phyloP scores from a whole-genome alignment of 2,888 invertebrate genomes.

The Megastigmus dorsalis region DNA sequence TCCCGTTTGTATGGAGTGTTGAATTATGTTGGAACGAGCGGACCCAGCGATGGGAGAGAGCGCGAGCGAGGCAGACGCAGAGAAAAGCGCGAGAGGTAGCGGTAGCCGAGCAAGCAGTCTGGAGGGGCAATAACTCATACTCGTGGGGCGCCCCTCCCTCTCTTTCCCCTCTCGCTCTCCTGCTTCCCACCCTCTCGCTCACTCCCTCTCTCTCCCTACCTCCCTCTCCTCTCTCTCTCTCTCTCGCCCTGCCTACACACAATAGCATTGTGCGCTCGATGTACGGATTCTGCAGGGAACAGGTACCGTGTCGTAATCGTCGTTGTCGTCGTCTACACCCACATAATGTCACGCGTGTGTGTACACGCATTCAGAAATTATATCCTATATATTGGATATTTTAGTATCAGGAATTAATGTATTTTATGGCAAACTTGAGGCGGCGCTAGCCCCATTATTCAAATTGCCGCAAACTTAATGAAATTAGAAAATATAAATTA shows the following conservation, averaged over 20 bases:
- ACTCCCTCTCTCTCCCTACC: too few species aligned
- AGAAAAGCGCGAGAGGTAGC: constrained; percentile 35
- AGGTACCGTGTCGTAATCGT: constrained; percentile 55
- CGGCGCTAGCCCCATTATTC: too few species aligned
- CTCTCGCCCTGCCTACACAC: constrained; percentile 60
- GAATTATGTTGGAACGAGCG: constrained; percentile 66
- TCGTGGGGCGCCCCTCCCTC: not conserved
- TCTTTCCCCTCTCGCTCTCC: too few species aligned
- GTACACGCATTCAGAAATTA: too few species aligned
- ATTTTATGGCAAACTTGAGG: too few species aligned
- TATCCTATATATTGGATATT: too few species aligned
- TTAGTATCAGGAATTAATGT: too few species aligned
- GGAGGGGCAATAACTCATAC: constrained; percentile 57
- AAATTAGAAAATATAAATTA: too few species aligned
- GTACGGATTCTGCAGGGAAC: constrained; percentile 71
- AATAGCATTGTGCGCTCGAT: constrained; percentile 67
- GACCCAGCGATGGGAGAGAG: not conserved
- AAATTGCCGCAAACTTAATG: too few species aligned
- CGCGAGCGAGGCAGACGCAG: constrained; percentile 52
- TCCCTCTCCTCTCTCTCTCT: too few species aligned
- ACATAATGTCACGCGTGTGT: constrained; percentile 28
- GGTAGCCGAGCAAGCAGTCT: constrained; percentile 53
- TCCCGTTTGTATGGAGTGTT: constrained; percentile 66
- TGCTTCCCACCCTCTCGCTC: too few species aligned
- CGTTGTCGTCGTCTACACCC: constrained; percentile 47